phyloP scores from a whole-genome alignment of 2,888 invertebrate genomes.

The Noctua pronuba region DNA sequence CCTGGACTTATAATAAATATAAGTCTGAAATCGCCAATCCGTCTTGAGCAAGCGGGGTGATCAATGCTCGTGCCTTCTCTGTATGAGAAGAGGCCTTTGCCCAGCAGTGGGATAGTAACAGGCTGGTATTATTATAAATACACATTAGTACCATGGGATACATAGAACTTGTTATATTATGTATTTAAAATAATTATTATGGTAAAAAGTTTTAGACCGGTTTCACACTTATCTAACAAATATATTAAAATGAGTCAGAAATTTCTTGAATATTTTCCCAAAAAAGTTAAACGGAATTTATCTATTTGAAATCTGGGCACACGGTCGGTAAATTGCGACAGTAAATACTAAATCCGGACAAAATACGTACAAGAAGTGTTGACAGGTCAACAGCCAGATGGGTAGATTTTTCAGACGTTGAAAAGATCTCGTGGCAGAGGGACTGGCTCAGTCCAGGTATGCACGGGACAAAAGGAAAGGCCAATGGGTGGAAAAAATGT shows the following conservation, averaged over 20 bases:
- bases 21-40: too few relatives aligned
- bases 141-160: too few relatives aligned
- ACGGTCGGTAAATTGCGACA: background rate
- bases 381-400: background rate
- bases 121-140: too few relatives aligned
- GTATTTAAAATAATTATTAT: too few relatives aligned
- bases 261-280: too few relatives aligned
- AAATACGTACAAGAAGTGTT: background rate
- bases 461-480: background rate
- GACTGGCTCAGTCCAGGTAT: background rate
- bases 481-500: background rate
- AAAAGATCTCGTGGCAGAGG: background rate
- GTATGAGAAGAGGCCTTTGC: too few relatives aligned
- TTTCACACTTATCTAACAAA: background rate
- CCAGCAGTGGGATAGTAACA: too few relatives aligned
- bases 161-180: too few relatives aligned
- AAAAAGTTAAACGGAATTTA: background rate
- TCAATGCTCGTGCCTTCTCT: too few relatives aligned
- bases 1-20: too few relatives aligned
- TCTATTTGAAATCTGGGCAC: background rate
- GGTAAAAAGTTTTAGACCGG: background rate
- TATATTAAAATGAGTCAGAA: background rate
- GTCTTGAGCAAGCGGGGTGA: too few relatives aligned
- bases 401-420: background rate
- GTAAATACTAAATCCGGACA: background rate